Base-by-base conservation (phyloP, 2,797 vertebrate genomes). In the Acanthiza pusilla region DNA sequence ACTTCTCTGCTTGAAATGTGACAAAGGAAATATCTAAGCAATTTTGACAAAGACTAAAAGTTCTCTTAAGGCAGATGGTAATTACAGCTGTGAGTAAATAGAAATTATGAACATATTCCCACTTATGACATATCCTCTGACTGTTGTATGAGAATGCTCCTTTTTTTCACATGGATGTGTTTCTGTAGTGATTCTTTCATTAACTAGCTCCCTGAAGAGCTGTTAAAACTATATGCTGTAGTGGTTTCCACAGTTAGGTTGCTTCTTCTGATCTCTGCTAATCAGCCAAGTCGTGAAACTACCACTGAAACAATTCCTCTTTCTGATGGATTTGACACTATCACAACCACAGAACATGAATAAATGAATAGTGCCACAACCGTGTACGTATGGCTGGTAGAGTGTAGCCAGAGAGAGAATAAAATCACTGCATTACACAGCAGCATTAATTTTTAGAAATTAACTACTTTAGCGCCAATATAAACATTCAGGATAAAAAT, bases 181-280 rank as follows among this genome's bases (percentile, higher is more conserved):
- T 97, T 98, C 96, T 96, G 91, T 91, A 96, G 97, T 89, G 95
- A 97, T 97, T 97, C 96, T 96, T 97, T 97, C 96, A 98, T 98
- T 98, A 98, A 97, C 96, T 93, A 97, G 77, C 93, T 98, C 97
- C 97, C 97, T 88, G 83, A 98, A 97, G 97, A 96, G 96, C 96
- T 97, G 96, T 98, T 98, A 97, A 93, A 96, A 94, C 96, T 97
- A 96, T 91, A 96, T 93, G 93, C 94, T 96, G 90, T 93, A 96
- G 91, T 94, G 91, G 91, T 96, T 97, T 97, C 97, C 96, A 96
- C 91, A 96, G 96, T 94, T 96, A 94, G 34, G 85, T 94, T 96
- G 94, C 95, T 95, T 58, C 95, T 96, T 97, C 97, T 96, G 96
- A 97, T 98, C 94, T 97, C 96, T 95, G 94, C 88, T 98, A 94